Evolutionary conservation across 2,113 vertebrate genomes (phyloP), one percentile per base, ranked within the genome.

Genomic region (Corythoichthys intestinalis): DNA sequence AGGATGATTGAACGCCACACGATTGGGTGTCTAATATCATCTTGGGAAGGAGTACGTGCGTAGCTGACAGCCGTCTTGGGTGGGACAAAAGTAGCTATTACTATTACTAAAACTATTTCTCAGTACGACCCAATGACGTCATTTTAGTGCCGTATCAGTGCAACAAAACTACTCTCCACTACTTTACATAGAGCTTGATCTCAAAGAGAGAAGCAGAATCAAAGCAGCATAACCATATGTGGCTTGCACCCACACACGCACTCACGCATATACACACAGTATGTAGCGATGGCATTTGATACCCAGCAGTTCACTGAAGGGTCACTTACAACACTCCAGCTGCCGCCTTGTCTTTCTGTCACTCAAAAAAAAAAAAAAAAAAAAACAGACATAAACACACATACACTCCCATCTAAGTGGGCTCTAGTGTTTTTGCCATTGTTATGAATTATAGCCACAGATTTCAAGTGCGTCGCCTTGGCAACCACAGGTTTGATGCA

Each of bases 381-480:
- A 49, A 12, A 49, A 12, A n/a, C 17, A 70, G 20, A 67, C 34
- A 70, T 20, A 75, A 48, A 56, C 54, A 61, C 71, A 37, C 58
- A 47, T 62, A 14, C 47, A 15, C 38, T 17, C 17, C 20, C 41
- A 7, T 6, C 50, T 37, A 14, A 66, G 74, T 81, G 76, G 61
- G 77, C 74, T 77, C 64, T 80, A 76, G 73, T 80, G 75, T 80
- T 85, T 87, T 84, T 83, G 76, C 83, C 83, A 83, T 82, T 86
- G 89, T 87, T 82, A 20, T 79, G 88, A 90, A 91, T 88, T 87
- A 89, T 90, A 91, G 85, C 87, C 76, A 87, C 85, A 82, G 85
- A 90, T 92, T 90, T 88, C 85, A 85, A 75, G 69, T 83, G 69
- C 46, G 84, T 92, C 77, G 81, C 82, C 88, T 90, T 91, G 87